A percentile compares a stretch with the other conserved stretches of the same genome.
These are phyloP conservation scores for Drosophila subquinaria DNA, from an alignment of 2,888 invertebrate genomes.

Conservation along the genomic window DNA sequence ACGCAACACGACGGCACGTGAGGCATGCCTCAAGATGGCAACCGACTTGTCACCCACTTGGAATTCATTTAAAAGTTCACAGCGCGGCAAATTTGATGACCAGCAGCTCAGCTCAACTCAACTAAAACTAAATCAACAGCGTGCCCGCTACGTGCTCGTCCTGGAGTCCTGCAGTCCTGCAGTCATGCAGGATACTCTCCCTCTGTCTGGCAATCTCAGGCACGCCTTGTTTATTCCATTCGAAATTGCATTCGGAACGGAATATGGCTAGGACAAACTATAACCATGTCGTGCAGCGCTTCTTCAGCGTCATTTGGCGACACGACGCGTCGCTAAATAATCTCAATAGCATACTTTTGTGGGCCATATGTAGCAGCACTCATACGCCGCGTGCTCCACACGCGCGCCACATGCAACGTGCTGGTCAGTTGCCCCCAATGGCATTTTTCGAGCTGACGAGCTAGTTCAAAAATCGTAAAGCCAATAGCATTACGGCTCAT, in stretches of 20 bases:
- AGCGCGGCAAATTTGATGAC: slow-evolving; percentile 76
- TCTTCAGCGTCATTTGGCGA: slow-evolving; percentile 40
- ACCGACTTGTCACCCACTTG: slow-evolving; percentile 35
- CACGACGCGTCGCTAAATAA: slow-evolving; percentile 34
- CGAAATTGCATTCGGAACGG: slow-evolving; percentile 43
- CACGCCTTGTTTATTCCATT: slow-evolving; percentile 52
- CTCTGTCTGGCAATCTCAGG: slow-evolving; percentile 36
- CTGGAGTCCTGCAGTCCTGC: background rate
- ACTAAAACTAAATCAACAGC: slow-evolving; percentile 72
- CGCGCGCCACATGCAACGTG: slow-evolving; percentile 15
- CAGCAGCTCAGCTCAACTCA: slow-evolving; percentile 42
- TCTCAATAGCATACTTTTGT: slow-evolving; percentile 61
- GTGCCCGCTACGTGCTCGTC: slow-evolving; percentile 54
- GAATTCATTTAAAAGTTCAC: slow-evolving; percentile 75
- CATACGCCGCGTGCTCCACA: slow-evolving; percentile 34
- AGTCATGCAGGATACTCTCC: background rate
- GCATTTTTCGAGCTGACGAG: background rate
- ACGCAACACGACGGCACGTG: slow-evolving; percentile 51
- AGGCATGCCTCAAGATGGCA: slow-evolving; percentile 33
- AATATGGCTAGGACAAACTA: slow-evolving; percentile 11
- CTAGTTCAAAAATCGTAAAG: slow-evolving; percentile 24
- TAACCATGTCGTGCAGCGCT: slow-evolving; percentile 9
- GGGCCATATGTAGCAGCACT: slow-evolving; percentile 22
- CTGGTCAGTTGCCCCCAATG: background rate
- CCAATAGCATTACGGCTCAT: slow-evolving; percentile 63